A percentile compares a stretch with the other conserved stretches of the same genome.
Evolutionary conservation across 1,140 invertebrate genomes (phyloP).

Genomic region (Pseudomyrmex sp.): DNA sequence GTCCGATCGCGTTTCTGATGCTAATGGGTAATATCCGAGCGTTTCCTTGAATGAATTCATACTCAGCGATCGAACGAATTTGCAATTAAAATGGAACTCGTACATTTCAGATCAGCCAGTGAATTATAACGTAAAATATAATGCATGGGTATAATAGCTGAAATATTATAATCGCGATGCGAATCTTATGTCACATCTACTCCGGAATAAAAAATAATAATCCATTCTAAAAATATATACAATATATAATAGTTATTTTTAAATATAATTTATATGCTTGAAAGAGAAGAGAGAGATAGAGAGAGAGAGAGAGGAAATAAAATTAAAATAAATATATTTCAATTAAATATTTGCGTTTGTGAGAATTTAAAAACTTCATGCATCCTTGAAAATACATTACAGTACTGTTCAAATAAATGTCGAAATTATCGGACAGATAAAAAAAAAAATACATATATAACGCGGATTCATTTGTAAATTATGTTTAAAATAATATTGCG

Average conservation of each 20-base stretch:
- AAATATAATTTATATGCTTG: neutral
- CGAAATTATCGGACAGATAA: neutral
- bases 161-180: conserved; percentile 7
- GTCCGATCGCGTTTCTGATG: conserved; percentile 69
- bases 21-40: conserved; percentile 75
- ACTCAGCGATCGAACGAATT: conserved; percentile 76
- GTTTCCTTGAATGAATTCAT: conserved; percentile 69
- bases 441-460: neutral
- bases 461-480: neutral
- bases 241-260: neutral
- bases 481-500: neutral
- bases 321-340: too few relatives aligned
- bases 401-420: too few relatives aligned
- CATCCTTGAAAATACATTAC: too few relatives aligned
- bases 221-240: neutral
- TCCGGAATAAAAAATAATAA: neutral
- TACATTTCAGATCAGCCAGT: conserved; percentile 60
- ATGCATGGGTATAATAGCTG: neutral
- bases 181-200: neutral
- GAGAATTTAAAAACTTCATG: too few relatives aligned
- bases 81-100: conserved; percentile 78
- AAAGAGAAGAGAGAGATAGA: too few relatives aligned
- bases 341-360: too few relatives aligned
- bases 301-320: too few relatives aligned
- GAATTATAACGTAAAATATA: conserved; percentile 24